Base-by-base conservation (phyloP, 2,113 vertebrate genomes). In the Plecturocebus donacophilus region DNA sequence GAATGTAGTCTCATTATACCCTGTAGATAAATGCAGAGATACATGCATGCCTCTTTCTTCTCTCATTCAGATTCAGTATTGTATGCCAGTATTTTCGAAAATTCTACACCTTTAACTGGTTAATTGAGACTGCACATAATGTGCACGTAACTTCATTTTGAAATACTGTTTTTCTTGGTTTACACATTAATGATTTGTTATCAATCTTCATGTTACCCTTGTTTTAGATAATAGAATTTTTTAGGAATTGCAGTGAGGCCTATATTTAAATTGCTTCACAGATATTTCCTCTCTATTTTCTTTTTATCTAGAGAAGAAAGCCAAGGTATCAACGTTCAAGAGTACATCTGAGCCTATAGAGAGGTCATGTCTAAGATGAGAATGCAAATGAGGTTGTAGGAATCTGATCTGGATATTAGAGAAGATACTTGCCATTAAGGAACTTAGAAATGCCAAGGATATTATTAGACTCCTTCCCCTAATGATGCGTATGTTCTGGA, bases 281-380 rank as follows among this genome's bases (percentile, higher is more conserved):
- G 45, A 32, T 87, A 84, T 75, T 61, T 90, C 17, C 70, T 92
- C 52, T 38, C 94, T 82, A 68, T 91, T 93, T 92, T 96, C 64
- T 87, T n/a, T 21, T 30, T 47, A 17, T 17, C n/a, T 81, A 54
- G 47, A 96, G 40, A 95, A 56, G 66, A 88, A 94, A 91, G 56
- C 21, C 66, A 61, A 58, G 16, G 3, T 68, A 10, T 47, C 42
- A 66, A 54, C 32, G 13, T 83, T 70, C 30, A 64, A 42, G 86
- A 77, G 30, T 30, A 3, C 0, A 17, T 27, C 38, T 70, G 42
- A 58, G 8, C 35, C 64, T 90, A 1, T 8, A 93, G 42, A 77
- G 45, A 93, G 12, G 23, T 61, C 75, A 40, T 10, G 6, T 75
- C 84, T 25, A 58, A 80, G 61, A 87, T 17, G 35, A 83, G 30